A percentile compares a stretch with the other conserved stretches of the same genome.
phyloP scores from a whole-genome alignment of 2,888 invertebrate genomes.

The Liopterus haemorrhoidalis region DNA sequence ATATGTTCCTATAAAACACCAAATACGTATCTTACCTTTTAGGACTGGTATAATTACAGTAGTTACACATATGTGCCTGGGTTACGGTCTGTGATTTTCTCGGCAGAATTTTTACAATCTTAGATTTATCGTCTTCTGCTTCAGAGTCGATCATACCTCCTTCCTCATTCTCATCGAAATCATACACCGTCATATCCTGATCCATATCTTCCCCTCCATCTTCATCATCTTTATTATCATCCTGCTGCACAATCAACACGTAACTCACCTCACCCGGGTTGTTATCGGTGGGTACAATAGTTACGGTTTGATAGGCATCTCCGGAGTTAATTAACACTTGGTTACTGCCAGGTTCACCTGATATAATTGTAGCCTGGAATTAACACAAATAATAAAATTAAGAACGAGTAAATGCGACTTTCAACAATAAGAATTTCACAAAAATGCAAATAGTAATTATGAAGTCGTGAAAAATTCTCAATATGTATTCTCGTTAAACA shows the following conservation, averaged over 20 bases:
- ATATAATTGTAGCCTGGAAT: slow-evolving; percentile 37
- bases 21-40: slow-evolving; percentile 54
- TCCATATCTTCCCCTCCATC: slow-evolving; percentile 50
- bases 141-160: slow-evolving; percentile 53
- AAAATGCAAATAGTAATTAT: too few species aligned
- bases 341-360: slow-evolving; percentile 38
- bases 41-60: slow-evolving; percentile 86
- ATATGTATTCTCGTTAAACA: too few species aligned
- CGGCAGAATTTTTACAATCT: slow-evolving; percentile 56
- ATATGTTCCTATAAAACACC: slow-evolving; percentile 9
- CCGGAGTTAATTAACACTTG: slow-evolving; percentile 53
- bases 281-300: slow-evolving; percentile 73
- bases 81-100: slow-evolving; percentile 59
- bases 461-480: too few species aligned
- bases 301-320: slow-evolving; percentile 72
- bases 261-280: slow-evolving; percentile 78
- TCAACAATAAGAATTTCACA: too few species aligned
- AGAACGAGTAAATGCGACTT: too few species aligned
- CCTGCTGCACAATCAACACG: slow-evolving; percentile 76
- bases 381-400: too few species aligned
- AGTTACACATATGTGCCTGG: slow-evolving; percentile 77
- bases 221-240: slow-evolving; percentile 50
- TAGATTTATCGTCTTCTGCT: slow-evolving; percentile 58
- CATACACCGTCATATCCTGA: slow-evolving; percentile 62
- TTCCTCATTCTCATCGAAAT: slow-evolving; percentile 67